Conservation (phyloP, 2,113 vertebrate genomes). For the Martes martes region DNA sequence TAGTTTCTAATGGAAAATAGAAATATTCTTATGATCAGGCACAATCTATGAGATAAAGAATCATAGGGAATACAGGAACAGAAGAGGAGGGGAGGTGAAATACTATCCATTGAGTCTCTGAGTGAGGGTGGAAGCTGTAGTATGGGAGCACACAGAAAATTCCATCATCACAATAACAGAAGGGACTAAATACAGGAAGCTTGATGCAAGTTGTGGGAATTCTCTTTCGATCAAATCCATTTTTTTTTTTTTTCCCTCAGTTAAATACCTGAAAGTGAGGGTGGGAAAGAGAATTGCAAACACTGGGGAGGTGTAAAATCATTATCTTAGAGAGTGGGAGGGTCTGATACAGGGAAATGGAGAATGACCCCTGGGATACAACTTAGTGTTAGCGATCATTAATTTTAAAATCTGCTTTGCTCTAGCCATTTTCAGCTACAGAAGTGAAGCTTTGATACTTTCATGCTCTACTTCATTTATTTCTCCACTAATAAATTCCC, state of each 20-base stretch:
- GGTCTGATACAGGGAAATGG: background rate
- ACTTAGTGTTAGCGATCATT: background rate
- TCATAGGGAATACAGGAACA: background rate
- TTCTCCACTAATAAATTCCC: background rate
- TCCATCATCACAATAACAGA: background rate
- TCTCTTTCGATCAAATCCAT: background rate
- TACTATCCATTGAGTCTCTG: background rate
- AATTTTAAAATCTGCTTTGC: background rate
- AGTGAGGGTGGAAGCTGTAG: background rate
- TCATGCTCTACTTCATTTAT: background rate
- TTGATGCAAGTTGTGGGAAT: background rate
- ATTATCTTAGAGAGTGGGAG: background rate
- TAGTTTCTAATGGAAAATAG: background rate
- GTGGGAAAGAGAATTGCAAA: background rate
- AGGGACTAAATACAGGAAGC: background rate
- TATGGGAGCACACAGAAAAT: background rate
- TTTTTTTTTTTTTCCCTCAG: background rate
- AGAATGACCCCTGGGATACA: background rate
- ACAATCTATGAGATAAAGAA: background rate
- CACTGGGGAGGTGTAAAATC: background rate
- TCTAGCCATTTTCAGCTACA: background rate
- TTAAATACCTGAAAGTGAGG: background rate
- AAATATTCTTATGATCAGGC: background rate
- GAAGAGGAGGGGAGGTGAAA: background rate
- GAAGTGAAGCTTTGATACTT: background rate